These are phyloP conservation scores for Plebejus melissa DNA, from an alignment of 2,888 invertebrate genomes.

Conservation along the genomic window DNA sequence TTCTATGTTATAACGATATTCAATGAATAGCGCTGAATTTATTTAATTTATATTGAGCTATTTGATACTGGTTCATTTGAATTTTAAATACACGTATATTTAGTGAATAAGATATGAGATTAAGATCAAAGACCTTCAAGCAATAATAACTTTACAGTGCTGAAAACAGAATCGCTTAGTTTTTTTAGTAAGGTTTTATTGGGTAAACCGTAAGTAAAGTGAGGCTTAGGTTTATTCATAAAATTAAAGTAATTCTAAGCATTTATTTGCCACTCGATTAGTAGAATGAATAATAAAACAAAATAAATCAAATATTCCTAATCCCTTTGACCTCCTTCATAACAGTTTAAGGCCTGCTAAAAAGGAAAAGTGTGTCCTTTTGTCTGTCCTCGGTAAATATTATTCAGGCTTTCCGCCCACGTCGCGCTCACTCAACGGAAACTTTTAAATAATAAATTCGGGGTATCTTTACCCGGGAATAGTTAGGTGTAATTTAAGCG, in stretches of 20 bases:
- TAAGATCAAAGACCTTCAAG: not conserved
- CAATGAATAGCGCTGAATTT: constrained; percentile 13
- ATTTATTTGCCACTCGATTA: not conserved
- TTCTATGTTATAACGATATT: not conserved
- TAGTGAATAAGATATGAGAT: not conserved
- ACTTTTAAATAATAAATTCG: constrained; percentile 21
- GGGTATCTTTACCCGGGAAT: not conserved
- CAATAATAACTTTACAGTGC: not conserved
- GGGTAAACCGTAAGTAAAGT: not conserved
- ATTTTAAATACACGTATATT: not conserved
- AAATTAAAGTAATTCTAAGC: too few species aligned
- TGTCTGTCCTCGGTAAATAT: constrained; percentile 10
- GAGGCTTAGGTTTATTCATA: too few species aligned
- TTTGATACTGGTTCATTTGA: constrained; percentile 1
- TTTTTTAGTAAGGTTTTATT: not conserved
- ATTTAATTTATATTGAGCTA: not conserved
- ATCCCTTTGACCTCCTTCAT: not conserved
- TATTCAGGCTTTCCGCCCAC: constrained; percentile 1
- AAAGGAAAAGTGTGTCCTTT: not conserved
- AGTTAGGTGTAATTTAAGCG: constrained; percentile 20
- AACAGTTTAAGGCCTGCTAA: not conserved
- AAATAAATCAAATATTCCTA: not conserved
- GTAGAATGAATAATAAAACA: not conserved
- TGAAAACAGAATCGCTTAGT: not conserved
- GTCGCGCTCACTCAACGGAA: constrained; percentile 19